Evolutionary conservation across 2,797 vertebrate genomes (phyloP), one percentile per base, ranked within the genome.

Genomic region (Poecilia velifera): DNA sequence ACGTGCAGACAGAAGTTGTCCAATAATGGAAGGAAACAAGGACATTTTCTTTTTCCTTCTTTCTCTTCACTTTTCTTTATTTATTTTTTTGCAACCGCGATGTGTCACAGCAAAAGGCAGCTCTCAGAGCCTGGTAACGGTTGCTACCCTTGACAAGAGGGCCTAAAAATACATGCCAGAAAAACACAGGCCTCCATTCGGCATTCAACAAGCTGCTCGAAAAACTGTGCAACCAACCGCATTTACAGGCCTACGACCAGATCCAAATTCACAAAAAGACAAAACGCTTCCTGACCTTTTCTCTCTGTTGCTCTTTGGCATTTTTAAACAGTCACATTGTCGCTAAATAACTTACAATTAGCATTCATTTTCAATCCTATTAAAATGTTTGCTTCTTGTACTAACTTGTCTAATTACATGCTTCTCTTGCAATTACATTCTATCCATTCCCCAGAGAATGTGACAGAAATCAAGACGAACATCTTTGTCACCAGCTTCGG

Each of bases 401-500:
- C 71, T 51, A 13, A 51, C n/a, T 73, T 66, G 43, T 53, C 34
- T 39, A n/a, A 47, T 25, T 2, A 34, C 13, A 34, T 20, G 62
- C 31, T 43, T 3, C 0, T 39, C 39, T 43, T 47, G 7, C 41
- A 28, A 72, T 9, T 6, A 34, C 16, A 18, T 68, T 0, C 49
- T n/a, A 16, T 73, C 68, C 7, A 5, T 25, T 84, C 95, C 88
- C 83, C 95, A 98, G 97, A 98, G 83, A 96, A 97, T 70, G 97
- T 98, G 93, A 98, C 97, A 0, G 97, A 97, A 93, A 97, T 98
- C 93, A 96, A 97, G 94, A 98, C 97, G 0, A 96, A 98, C 88
- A 98, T 98, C 91, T 98, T 98, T 36, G 98, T 98, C 79, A 98
- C 97, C 89, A 98, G 97, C 93, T 98, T 98, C 31, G 98, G 97